Evolutionary conservation across 1,140 invertebrate species (phyloP).

Genomic region (Holcopasites calliopsidis): DNA sequence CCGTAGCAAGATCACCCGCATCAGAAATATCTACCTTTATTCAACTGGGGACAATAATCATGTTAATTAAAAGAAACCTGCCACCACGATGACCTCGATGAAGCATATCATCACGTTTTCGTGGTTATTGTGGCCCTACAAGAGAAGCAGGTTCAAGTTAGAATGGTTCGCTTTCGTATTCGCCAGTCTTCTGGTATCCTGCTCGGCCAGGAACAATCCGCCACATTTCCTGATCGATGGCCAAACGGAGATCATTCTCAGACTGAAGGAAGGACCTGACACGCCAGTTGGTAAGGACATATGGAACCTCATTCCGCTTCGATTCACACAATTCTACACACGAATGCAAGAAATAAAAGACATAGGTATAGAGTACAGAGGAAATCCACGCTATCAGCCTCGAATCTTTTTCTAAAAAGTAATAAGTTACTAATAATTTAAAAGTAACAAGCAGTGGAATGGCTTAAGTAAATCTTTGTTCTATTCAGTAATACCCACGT

Average conservation of each 20-base stretch:
- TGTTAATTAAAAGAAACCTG: conserved; percentile 38
- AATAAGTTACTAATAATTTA: no score
- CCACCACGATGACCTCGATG: conserved; percentile 51
- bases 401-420: no score
- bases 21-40: no score
- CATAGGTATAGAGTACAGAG: no score
- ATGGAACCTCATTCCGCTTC: conserved; percentile 20
- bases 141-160: conserved; percentile 58
- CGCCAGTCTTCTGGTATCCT: conserved; percentile 34
- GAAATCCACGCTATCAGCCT: no score
- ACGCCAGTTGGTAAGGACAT: conserved; percentile 88
- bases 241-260: conserved; percentile 92
- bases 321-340: neutral
- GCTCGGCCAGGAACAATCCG: conserved; percentile 84
- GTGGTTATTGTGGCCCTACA: conserved; percentile 55
- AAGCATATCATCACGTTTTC: conserved; percentile 43
- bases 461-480: no score
- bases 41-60: conserved; percentile 32
- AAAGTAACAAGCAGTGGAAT: no score
- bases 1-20: no score
- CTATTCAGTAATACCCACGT: no score
- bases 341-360: neutral
- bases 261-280: conserved; percentile 91
- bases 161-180: conserved; percentile 46
- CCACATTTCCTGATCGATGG: conserved; percentile 91